Evolutionary conservation across 2,797 vertebrate species (phyloP), one percentile per base, ranked within the genome.

Genomic region (Distichodus sexfasciatus): DNA sequence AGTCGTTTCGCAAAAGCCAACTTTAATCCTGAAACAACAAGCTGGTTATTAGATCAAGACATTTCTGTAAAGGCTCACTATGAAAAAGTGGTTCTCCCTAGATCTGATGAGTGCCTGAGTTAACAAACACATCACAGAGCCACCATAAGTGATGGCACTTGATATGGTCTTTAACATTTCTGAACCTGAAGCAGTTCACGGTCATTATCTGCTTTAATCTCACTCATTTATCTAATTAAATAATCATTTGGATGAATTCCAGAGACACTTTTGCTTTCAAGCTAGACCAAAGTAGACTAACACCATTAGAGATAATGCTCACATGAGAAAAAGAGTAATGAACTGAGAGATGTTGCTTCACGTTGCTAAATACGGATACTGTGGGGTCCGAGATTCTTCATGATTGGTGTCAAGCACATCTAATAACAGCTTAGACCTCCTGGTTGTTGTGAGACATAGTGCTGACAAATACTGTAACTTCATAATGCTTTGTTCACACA

Each of bases 201-300:
- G 57, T 44, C 58, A 53, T 72, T 63, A 75, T 71, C 47, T 71
- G 66, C 61, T 43, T 76, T 64, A 71, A 67, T 60, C 50, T 67
- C 47, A 61, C 74, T 74, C 23, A 55, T 71, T 77, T 63, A 66
- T 71, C 63, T 73, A 75, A 79, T 77, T 76, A 71, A 62, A 63
- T 44, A 81, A 76, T 77, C 44, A 75, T 74, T 77, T 79, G 71
- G 74, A 70, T 69, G 29, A 43, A 58, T 65, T 75, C 68, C 76
- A 76, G 75, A 74, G 36, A 61, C 59, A 46, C 23, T 69, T 66
- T 62, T 60, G 26, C 60, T 66, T 77, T 66, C 31, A 59, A 74
- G 74, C 53, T 58, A 66, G 51, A 62, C 46, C 71, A 62, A 69
- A 66, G 29, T 44, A 66, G 77, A 79, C 50, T 57, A 43, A 69